Evolutionary conservation across 2,797 vertebrate species (phyloP), one percentile per base, ranked within the genome.

Genomic region (Dipus sagitta): DNA sequence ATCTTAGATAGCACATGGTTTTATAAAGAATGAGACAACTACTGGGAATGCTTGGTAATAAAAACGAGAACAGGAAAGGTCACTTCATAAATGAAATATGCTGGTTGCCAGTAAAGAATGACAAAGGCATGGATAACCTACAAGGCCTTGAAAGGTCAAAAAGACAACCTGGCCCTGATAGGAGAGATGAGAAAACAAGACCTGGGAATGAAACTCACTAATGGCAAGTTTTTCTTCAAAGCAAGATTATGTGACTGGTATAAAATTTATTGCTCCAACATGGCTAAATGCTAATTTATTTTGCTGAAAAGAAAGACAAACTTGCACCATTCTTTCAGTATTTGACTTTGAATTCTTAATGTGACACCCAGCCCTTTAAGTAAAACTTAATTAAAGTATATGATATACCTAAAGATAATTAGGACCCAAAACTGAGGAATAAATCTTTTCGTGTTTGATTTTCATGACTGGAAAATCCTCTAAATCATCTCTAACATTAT

Each of bases 11-110:
- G 32, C 3, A 95, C 28, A 54, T 89, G 12, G 2, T 13, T 95
- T 95, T 92, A 88, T 72, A 84, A 96, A 88, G 83, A 94, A 96
- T 79, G 34, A 81, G 32, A 21, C 47, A 87, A 90, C 86, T 79
- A 64, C n/a, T 79, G 76, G 60, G 23, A 95, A 93, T 17, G 32
- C 42, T 77, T 78, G 2, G 30, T 32, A 95, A 72, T 34, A 42
- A 28, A 90, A 93, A 93, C 84, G 72, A 94, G 81, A 95, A 92
- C 74, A 93, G 71, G 77, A 96, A 97, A 96, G 64, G 88, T 96
- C 80, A 95, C 30, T 92, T 92, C 83, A 91, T 92, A 91, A 96
- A 95, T 91, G 81, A 95, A 95, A 96, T 96, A 89, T 94, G 72
- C 34, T 91, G 42, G 58, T 82, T 96, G 74, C 65, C 65, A 72